A percentile compares a stretch with the other conserved stretches of the same genome.
phyloP scores from a whole-genome alignment of 2,888 invertebrate species.

The Macrophya alboannulata region DNA sequence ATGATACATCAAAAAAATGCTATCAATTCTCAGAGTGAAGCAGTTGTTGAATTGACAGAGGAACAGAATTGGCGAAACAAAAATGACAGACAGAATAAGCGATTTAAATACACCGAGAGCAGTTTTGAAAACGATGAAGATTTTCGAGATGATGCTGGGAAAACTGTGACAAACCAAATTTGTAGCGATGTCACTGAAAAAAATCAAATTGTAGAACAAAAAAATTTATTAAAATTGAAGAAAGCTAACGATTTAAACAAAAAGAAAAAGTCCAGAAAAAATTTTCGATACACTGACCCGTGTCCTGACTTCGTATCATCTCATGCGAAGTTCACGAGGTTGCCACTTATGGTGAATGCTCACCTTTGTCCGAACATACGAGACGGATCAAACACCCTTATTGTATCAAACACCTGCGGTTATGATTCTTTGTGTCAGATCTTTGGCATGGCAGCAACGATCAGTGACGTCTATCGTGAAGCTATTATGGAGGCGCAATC shows the following conservation, averaged over 20 bases:
- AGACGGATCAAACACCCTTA: constrained; percentile 24
- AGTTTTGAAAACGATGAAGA: not conserved
- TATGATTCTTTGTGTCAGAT: constrained; percentile 44
- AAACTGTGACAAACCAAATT: constrained; percentile 14
- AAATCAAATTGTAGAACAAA: not conserved
- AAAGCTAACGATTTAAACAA: not conserved
- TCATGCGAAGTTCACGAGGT: constrained; percentile 20
- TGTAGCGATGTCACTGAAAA: constrained; percentile 7
- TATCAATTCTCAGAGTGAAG: constrained; percentile 14
- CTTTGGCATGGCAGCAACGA: constrained; percentile 29
- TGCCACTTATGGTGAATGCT: constrained; percentile 49
- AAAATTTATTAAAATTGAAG: not conserved
- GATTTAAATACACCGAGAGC: constrained; percentile 25
- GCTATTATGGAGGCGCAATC: constrained; percentile 35
- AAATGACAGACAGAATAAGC: constrained; percentile 36
- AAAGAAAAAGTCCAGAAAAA: constrained; percentile 28
- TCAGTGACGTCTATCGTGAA: constrained; percentile 35
- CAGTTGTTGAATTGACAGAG: constrained; percentile 21
- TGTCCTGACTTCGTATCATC: constrained; percentile 44
- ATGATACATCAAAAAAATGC: not conserved
- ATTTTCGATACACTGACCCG: constrained; percentile 33
- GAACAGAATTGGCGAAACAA: constrained; percentile 51
- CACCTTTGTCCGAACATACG: constrained; percentile 38
- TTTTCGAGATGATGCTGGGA: not conserved
- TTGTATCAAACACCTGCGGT: constrained; percentile 40